Base-by-base conservation (phyloP, 2,888 invertebrate species). In the Melanostoma mellinum region DNA sequence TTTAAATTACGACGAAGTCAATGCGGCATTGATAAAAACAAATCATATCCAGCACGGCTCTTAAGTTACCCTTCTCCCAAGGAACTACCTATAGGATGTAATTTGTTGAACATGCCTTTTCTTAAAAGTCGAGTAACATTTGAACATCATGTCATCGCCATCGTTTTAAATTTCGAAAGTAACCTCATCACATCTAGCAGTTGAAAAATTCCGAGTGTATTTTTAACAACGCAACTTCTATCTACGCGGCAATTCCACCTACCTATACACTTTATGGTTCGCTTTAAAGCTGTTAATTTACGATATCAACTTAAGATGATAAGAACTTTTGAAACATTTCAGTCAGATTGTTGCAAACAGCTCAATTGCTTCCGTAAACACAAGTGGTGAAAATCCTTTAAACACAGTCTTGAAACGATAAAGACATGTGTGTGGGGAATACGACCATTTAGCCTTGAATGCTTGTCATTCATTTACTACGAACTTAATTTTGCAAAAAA, bases 301-400 rank as follows among this genome's bases (percentile, higher is more conserved):
- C 8, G 35, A 71, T 65, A 75, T 65, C 56, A 68, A 40, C 44
- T 50, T 48, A 2, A 46, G 35, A 36, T 52, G 76, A 77, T 77
- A 69, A 77, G 56, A 50, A 48, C 3, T 35, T 30, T 38, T 40
- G 30, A 63, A 48, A 71, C 69, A 52, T 76, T 53, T 53, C 6
- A 60, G 52, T 58, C 61, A 72, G 65, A 76, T 71, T 76, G 76
- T 72, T 42, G 55, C 65, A 72, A 67, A 50, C 42, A 33, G 44
- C 60, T 72, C 60, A 71, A 50, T 44, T 76, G 76, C 71, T 81
- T 76, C 81, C 81, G 81, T 76, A 72, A 76, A 76, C 46, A 80
- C 46, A 65, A 63, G 48, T 46, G 42, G 20, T 40, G 52, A 63
- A 69, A 80, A 75, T 63, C 48, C 56, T 69, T 68, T 50, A 79